Conservation (phyloP, 2,888 invertebrate species). For the Orgyia antiqua region DNA sequence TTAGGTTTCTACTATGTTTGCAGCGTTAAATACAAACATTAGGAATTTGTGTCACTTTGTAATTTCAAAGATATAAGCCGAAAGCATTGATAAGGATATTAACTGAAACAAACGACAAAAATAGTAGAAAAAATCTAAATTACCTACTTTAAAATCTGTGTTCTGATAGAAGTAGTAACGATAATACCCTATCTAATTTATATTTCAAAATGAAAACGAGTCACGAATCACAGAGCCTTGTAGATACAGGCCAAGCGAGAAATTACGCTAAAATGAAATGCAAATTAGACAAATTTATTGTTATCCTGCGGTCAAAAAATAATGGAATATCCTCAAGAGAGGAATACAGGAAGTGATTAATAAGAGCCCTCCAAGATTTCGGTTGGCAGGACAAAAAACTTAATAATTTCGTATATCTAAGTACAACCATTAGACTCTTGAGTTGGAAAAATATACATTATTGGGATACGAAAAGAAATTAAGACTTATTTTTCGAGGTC, state of each 20-base stretch:
- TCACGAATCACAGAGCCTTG: slow-evolving; percentile 38
- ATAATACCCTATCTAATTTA: too few species aligned
- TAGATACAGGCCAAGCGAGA: slow-evolving; percentile 41
- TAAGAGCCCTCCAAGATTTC: slow-evolving; percentile 42
- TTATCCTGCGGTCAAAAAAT: slow-evolving; percentile 61
- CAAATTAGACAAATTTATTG: slow-evolving; percentile 71
- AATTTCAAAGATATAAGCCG: too few species aligned
- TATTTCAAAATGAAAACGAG: slow-evolving; percentile 26
- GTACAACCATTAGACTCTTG: slow-evolving; percentile 2
- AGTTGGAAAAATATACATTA: background rate
- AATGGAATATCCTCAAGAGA: slow-evolving; percentile 38
- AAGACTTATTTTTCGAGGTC: too few species aligned
- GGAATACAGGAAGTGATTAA: slow-evolving; percentile 58
- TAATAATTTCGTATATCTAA: slow-evolving; percentile 14
- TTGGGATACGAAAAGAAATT: too few species aligned
- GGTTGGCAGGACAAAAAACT: slow-evolving; percentile 20
- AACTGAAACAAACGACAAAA: too few species aligned
- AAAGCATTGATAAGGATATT: too few species aligned
- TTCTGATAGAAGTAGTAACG: too few species aligned
- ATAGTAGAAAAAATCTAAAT: too few species aligned
- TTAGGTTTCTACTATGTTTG: too few species aligned
- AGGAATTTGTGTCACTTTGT: too few species aligned
- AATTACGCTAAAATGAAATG: slow-evolving; percentile 62
- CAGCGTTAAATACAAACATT: too few species aligned
- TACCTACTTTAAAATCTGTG: too few species aligned